A percentile compares a stretch with the other conserved stretches of the same genome.
Evolutionary conservation across 1,140 invertebrate species (phyloP).

Genomic region (Orchestia grillus): DNA sequence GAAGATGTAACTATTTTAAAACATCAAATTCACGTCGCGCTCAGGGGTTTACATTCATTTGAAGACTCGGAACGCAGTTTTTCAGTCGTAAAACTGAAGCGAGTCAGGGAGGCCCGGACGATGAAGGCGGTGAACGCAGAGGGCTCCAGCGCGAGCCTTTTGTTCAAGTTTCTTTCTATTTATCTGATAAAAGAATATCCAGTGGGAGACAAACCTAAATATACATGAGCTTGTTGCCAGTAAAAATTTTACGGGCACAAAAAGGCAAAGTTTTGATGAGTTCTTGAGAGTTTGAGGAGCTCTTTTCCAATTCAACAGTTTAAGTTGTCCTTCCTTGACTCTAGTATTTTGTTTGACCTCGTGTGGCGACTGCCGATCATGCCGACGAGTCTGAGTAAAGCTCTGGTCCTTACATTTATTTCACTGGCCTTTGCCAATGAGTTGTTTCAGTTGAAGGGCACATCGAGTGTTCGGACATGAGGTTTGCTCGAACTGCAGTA

Average conservation of each 20-base stretch:
- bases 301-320: neutral
- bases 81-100: neutral
- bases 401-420: neutral
- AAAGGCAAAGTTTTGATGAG: constrained; percentile 35
- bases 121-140: neutral
- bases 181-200: constrained; percentile 52
- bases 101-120: neutral
- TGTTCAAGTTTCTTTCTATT: constrained; percentile 26
- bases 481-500: too few relatives aligned
- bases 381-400: neutral
- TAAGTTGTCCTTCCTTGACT: neutral
- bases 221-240: constrained; percentile 42
- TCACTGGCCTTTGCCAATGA: neutral
- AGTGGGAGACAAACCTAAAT: constrained; percentile 36
- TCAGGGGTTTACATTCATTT: too few relatives aligned
- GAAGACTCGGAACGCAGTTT: too few relatives aligned
- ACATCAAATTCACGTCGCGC: too few relatives aligned
- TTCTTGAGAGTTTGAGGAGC: neutral
- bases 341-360: neutral
- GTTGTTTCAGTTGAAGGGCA: too few relatives aligned
- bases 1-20: too few relatives aligned
- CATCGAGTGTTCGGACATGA: too few relatives aligned
- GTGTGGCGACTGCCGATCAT: neutral
- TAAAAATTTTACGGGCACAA: constrained; percentile 52
- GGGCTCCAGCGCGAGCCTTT: neutral